phyloP scores from a whole-genome alignment of 2,113 vertebrate species.

The Panurus biarmicus region DNA sequence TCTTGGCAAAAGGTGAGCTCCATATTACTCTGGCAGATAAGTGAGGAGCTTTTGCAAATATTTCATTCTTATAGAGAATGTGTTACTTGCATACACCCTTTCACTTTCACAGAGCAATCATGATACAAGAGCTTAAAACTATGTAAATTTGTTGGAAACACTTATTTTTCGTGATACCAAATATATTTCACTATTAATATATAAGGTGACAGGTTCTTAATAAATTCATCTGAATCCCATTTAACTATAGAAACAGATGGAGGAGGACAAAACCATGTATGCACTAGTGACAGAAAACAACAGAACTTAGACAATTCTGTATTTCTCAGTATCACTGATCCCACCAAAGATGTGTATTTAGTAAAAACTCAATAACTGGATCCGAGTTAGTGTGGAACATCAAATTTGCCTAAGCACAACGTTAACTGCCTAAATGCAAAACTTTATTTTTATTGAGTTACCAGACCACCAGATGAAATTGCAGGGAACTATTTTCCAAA shows the following conservation, averaged over 20 bases:
- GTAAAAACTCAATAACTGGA: neutral
- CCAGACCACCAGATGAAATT: neutral
- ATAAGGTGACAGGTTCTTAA: neutral
- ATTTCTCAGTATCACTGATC: neutral
- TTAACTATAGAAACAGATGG: neutral
- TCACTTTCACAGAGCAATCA: neutral
- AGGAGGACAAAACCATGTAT: neutral
- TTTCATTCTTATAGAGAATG: neutral
- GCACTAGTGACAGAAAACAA: neutral
- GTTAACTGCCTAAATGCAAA: neutral
- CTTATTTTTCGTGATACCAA: neutral
- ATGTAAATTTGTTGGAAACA: neutral
- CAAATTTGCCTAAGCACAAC: neutral
- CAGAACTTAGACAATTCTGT: neutral
- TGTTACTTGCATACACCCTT: neutral
- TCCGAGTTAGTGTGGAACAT: neutral
- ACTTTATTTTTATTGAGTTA: neutral
- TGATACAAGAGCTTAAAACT: neutral
- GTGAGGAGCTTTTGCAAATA: neutral
- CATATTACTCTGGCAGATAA: neutral
- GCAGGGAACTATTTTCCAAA: neutral
- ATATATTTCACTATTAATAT: neutral
- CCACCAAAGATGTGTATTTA: neutral
- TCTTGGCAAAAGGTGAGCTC: neutral
- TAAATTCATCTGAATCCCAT: slow-evolving; percentile 11